These are phyloP conservation scores for Acipenser ruthenus DNA, from an alignment of 2,797 vertebrate genomes.

Conservation along the genomic window DNA sequence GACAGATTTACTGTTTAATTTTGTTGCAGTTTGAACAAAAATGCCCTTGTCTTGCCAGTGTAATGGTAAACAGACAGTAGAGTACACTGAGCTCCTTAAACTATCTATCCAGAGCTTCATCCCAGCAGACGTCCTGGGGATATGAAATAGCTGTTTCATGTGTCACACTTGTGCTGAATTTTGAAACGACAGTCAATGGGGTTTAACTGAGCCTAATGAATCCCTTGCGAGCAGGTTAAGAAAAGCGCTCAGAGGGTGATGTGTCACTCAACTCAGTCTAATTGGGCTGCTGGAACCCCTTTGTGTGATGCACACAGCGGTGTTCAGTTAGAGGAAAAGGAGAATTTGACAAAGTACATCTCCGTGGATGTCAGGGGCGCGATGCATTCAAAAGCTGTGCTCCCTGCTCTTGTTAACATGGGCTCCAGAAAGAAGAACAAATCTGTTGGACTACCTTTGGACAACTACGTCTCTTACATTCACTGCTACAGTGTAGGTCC, in stretches of 20 bases:
- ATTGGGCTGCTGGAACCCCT: conserved; percentile 16
- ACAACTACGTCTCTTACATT: conserved; percentile 33
- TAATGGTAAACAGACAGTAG: no score
- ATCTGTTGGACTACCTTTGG: conserved; percentile 23
- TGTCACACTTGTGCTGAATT: no score
- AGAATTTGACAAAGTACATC: conserved; percentile 15
- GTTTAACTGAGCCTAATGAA: background rate
- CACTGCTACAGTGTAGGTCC: conserved; percentile 62
- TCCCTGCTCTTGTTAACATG: conserved; percentile 8
- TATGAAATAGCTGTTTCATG: no score
- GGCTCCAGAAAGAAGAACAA: conserved; percentile 19
- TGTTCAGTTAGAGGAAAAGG: conserved; percentile 22
- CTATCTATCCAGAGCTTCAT: no score
- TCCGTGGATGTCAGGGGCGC: conserved; percentile 1
- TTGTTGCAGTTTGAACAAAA: no score
- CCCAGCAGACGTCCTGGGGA: no score
- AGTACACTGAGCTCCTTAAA: no score
- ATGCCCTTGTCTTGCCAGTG: no score
- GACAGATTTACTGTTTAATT: no score
- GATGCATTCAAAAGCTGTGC: background rate
- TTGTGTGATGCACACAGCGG: conserved; percentile 14
- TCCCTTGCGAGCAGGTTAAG: background rate
- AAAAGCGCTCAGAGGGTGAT: conserved; percentile 26
- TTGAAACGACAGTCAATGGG: no score
- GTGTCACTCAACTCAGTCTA: conserved; percentile 22